Conservation (phyloP, 2,113 vertebrate species). For the Saccopteryx bilineata region DNA sequence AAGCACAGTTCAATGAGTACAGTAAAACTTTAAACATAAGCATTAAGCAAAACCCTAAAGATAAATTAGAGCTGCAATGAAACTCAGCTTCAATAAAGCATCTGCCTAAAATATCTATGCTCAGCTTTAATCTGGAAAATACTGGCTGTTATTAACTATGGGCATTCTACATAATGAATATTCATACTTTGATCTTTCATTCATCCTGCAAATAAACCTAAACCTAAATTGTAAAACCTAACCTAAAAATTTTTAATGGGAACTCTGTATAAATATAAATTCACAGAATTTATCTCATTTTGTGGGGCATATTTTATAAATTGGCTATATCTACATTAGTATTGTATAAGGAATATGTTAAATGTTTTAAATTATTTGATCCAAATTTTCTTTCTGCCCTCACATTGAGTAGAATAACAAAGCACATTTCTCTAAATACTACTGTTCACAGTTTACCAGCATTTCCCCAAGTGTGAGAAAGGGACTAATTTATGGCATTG, state of each 20-base stretch:
- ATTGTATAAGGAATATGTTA: not conserved
- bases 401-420: constrained; percentile 30
- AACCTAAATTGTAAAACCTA: constrained; percentile 58
- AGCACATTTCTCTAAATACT: constrained; percentile 60
- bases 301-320: not conserved
- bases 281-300: not conserved
- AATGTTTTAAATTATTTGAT: constrained; percentile 63
- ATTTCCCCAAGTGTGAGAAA: constrained; percentile 58
- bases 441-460: constrained; percentile 62
- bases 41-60: constrained; percentile 79
- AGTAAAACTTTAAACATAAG: constrained; percentile 83
- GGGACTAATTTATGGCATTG: constrained; percentile 52
- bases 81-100: constrained; percentile 78
- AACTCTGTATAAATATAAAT: constrained; percentile 46
- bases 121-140: constrained; percentile 68
- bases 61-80: constrained; percentile 79
- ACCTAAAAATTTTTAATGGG: constrained; percentile 19
- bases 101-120: constrained; percentile 76
- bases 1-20: constrained; percentile 81
- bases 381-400: constrained; percentile 64
- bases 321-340: not conserved
- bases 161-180: constrained; percentile 50
- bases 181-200: constrained; percentile 36
- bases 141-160: constrained; percentile 56
- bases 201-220: constrained; percentile 41